A percentile compares a stretch with the other conserved stretches of the same genome.
Conservation (phyloP, 2,113 vertebrate species). For the Fulmarus glacialis region DNA sequence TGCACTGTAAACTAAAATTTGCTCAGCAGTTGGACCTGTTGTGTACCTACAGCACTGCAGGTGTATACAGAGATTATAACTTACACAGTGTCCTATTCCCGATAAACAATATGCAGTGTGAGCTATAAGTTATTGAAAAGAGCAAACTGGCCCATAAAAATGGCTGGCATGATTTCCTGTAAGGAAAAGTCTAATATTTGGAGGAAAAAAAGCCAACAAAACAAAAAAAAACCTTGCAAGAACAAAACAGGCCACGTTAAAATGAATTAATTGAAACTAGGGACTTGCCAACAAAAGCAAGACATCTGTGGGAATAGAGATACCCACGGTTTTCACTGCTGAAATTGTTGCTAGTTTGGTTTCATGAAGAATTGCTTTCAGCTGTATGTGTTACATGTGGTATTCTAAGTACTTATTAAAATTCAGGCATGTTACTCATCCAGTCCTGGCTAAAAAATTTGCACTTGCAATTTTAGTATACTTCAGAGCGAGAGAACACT, state of each 20-base stretch:
- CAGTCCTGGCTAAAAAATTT: neutral
- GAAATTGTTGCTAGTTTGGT: neutral
- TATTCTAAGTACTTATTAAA: neutral
- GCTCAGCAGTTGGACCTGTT: neutral
- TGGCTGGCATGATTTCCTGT: rapidly evolving
- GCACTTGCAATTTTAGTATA: neutral
- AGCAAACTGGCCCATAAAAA: neutral
- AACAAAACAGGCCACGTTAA: neutral
- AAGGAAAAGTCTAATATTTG: neutral
- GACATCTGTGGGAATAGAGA: neutral
- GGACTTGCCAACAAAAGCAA: too few relatives aligned
- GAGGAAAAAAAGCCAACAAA: neutral
- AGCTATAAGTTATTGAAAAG: neutral
- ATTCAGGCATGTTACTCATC: neutral
- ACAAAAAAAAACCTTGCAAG: neutral
- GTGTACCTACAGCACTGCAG: neutral
- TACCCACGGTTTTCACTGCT: neutral
- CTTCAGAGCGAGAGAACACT: neutral
- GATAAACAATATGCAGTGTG: rapidly evolving
- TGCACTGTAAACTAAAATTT: rapidly evolving
- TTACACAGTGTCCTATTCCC: neutral
- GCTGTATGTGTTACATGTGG: neutral
- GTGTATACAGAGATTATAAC: too few relatives aligned
- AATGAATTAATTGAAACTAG: neutral
- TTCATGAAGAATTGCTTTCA: neutral